These are phyloP conservation scores for Sympetrum striolatum DNA, from an alignment of 2,888 invertebrate species.

Conservation along the genomic window DNA sequence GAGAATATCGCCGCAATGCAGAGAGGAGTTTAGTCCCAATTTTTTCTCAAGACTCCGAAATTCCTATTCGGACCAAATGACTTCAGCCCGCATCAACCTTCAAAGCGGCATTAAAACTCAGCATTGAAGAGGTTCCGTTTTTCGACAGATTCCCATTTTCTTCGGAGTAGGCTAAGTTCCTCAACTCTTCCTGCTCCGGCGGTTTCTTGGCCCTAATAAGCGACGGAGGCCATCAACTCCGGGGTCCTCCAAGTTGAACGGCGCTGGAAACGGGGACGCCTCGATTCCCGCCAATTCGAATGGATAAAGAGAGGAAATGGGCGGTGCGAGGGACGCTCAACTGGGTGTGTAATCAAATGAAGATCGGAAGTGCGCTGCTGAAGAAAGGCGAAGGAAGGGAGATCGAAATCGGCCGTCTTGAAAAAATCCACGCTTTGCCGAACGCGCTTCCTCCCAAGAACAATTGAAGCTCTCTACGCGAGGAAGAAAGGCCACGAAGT, in stretches of 20 bases:
- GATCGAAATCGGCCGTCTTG: not conserved
- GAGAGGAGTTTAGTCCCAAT: too few relatives aligned
- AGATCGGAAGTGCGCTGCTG: not conserved
- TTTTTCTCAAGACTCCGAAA: too few relatives aligned
- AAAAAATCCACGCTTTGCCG: not conserved
- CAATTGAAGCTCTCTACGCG: not conserved
- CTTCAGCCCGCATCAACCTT: too few relatives aligned
- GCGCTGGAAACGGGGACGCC: constrained; percentile 4
- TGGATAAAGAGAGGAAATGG: not conserved
- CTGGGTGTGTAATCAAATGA: not conserved
- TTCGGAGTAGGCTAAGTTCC: not conserved
- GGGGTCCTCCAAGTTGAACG: not conserved
- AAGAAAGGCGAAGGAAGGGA: not conserved
- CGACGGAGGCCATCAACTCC: not conserved
- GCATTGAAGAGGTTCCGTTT: not conserved
- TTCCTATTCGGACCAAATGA: too few relatives aligned
- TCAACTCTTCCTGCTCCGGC: not conserved
- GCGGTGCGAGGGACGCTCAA: not conserved
- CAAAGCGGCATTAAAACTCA: too few relatives aligned
- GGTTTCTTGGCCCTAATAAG: not conserved
- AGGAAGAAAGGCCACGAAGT: not conserved
- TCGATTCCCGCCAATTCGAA: not conserved
- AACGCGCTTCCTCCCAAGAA: not conserved
- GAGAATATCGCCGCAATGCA: too few relatives aligned
- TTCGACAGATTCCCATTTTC: not conserved